Base-by-base conservation (phyloP, 2,888 invertebrate genomes). In the Hemistola chrysoprasaria region DNA sequence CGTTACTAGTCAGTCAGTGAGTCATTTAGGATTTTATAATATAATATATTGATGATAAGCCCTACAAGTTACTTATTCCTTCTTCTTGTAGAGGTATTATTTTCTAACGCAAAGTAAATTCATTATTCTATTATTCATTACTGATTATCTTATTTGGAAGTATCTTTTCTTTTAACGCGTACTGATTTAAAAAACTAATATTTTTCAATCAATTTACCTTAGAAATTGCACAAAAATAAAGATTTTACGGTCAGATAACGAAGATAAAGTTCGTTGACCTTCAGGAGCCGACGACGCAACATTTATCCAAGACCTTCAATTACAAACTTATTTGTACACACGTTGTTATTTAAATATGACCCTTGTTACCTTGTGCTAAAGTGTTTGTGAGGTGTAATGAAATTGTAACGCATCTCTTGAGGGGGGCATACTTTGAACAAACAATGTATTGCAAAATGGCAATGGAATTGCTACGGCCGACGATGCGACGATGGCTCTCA, bases 361-460 rank as follows among this genome's bases (percentile, higher is more conserved):
- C 59, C 52, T 56, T 72, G 60, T 41, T 4, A 2, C 11, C 6
- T 11, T 6, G 30, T 0, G 1, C 31, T 62, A 69, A 62, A 60
- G 53, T 31, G 22, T 45, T 50, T 35, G 22, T 22, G 32, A 56
- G 40, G 56, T 56, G 60, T 50, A 57, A 52, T 60, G 30, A 63
- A 53, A 54, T 50, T 62, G 61, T 44, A 49, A 60, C 57, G 69
- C 61, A 66, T 72, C 77, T 75, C 73, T 62, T 36, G 75, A 42
- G 55, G 59, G 62, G 74, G 66, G 70, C 69, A 71, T 75, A 80
- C 79, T 82, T 84, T 84, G 82, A 71, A 76, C 83, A 82, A 85
- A 85, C 85, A 84, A 79, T 84, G 82, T 81, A 81, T 82, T 73
- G 79, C 73, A 77, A 79, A 79, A 80, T 79, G 77, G 78, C 71